Conservation (phyloP, 1,140 invertebrate genomes). For the Leptoteleia sp. region DNA sequence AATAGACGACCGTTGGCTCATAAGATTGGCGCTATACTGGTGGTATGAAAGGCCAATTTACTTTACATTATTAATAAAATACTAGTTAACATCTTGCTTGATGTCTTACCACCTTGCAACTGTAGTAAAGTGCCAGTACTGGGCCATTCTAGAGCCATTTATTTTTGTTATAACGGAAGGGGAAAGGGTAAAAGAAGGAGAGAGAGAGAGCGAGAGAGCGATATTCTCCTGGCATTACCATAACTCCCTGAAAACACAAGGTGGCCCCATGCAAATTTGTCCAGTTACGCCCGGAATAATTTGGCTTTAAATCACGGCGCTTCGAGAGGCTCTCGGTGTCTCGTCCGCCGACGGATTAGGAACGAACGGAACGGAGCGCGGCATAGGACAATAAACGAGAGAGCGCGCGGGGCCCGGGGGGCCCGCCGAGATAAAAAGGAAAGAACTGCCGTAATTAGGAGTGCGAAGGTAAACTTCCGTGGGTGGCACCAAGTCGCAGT, state of each 20-base stretch:
- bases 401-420: no score
- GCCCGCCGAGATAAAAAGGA: constrained; percentile 21
- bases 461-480: constrained; percentile 49
- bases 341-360: constrained; percentile 21
- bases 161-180: constrained; percentile 15
- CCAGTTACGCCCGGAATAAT: constrained; percentile 47
- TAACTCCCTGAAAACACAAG: constrained; percentile 23
- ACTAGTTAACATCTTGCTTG: no score
- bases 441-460: constrained; percentile 40
- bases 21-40: no score
- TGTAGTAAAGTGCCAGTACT: no score
- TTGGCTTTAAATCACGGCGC: constrained; percentile 32
- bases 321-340: not conserved
- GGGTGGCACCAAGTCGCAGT: constrained; percentile 21
- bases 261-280: constrained; percentile 48
- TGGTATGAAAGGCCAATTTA: no score
- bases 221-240: constrained; percentile 20
- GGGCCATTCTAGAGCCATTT: no score
- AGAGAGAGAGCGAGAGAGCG: no score
- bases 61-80: no score
- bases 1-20: no score
- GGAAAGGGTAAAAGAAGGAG: not conserved
- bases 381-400: not conserved
- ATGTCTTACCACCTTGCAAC: no score
- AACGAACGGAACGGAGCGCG: constrained; percentile 7